phyloP scores from a whole-genome alignment of 2,888 invertebrate species.

The Trissoscelio sp. region DNA sequence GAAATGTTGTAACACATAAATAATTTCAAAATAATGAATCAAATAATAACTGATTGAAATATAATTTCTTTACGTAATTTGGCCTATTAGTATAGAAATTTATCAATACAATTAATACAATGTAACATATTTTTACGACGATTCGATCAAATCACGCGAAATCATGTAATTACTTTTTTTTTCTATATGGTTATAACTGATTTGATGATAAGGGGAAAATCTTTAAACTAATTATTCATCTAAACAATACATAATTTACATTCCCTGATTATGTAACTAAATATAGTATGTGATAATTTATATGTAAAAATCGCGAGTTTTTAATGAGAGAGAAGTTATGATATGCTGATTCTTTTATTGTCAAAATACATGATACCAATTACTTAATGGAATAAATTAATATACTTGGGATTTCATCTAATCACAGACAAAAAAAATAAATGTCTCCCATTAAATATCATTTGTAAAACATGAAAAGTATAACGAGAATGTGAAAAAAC shows the following conservation, averaged over 20 bases:
- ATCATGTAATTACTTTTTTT: conserved; percentile 15
- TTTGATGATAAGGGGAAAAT: background rate
- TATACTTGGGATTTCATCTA: too few species aligned
- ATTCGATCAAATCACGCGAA: conserved; percentile 2
- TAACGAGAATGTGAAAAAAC: too few species aligned
- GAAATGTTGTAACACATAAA: too few species aligned
- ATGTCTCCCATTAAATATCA: background rate
- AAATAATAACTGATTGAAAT: too few species aligned
- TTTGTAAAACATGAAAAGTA: too few species aligned
- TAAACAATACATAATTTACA: conserved; percentile 5
- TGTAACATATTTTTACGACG: background rate
- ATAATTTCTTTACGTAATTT: too few species aligned
- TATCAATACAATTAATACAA: background rate
- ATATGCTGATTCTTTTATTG: too few species aligned
- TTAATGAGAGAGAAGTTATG: background rate
- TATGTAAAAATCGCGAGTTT: background rate
- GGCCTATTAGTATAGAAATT: background rate
- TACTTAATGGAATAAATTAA: too few species aligned
- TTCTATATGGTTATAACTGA: too few species aligned
- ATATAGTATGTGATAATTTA: background rate
- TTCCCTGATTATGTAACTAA: background rate
- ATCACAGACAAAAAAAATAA: too few species aligned
- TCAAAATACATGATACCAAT: too few species aligned
- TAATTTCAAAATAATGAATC: too few species aligned
- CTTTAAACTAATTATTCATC: conserved; percentile 3